These are phyloP conservation scores for Meiosimyza decipiens DNA, from an alignment of 2,888 invertebrate genomes.

Conservation along the genomic window DNA sequence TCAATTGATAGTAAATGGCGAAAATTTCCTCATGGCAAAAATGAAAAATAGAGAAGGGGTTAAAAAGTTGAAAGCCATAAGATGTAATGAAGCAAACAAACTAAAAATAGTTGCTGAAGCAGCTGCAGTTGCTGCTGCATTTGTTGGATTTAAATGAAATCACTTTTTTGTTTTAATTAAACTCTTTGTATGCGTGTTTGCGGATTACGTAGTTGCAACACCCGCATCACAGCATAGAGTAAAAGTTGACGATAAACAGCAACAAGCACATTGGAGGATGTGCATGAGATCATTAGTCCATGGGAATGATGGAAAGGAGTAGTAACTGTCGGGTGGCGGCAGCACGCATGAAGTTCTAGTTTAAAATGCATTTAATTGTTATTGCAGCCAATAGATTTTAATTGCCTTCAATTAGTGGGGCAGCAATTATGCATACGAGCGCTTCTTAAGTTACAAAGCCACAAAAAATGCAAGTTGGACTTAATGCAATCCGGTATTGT, in stretches of 20 bases:
- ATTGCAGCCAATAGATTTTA: constrained; percentile 50
- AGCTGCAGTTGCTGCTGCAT: not conserved
- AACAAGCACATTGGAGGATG: not conserved
- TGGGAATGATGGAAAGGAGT: too few relatives aligned
- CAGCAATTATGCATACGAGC: too few relatives aligned
- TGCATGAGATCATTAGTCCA: too few relatives aligned
- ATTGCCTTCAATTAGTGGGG: constrained; percentile 48
- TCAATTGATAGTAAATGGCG: constrained; percentile 13
- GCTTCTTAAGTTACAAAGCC: too few relatives aligned
- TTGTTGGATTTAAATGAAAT: constrained; percentile 23
- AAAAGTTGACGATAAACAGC: not conserved
- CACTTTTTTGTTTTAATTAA: constrained; percentile 25
- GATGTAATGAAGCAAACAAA: not conserved
- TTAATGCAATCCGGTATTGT: too few relatives aligned
- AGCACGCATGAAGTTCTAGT: constrained; percentile 22
- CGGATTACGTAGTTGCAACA: constrained; percentile 10
- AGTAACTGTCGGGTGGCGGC: not conserved
- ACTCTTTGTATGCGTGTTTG: constrained; percentile 3
- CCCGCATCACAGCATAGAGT: not conserved
- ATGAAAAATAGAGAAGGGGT: too few relatives aligned
- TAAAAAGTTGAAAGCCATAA: too few relatives aligned
- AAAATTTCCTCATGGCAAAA: not conserved
- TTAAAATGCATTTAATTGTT: constrained; percentile 47
- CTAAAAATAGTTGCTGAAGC: not conserved
- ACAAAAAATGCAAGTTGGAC: too few relatives aligned